These are phyloP conservation scores for Drepanosiphum platanoidis DNA, from an alignment of 2,888 invertebrate species.

Conservation along the genomic window DNA sequence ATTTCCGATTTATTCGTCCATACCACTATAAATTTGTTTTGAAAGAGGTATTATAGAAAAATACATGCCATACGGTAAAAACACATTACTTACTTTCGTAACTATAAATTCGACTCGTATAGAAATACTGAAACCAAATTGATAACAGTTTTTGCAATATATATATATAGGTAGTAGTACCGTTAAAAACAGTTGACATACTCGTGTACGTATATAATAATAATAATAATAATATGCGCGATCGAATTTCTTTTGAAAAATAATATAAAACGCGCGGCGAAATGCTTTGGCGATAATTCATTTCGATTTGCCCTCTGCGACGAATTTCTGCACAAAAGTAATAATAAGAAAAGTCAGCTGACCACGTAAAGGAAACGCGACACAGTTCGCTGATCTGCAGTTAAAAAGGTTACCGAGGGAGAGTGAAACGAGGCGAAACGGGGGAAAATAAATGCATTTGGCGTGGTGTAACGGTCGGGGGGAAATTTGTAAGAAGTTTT, in stretches of 20 bases:
- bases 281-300: slow-evolving; percentile 28
- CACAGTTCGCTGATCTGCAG: slow-evolving; percentile 48
- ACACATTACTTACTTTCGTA: neutral
- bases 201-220: neutral
- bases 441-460: slow-evolving; percentile 43
- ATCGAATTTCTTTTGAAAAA: neutral
- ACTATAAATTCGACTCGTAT: neutral
- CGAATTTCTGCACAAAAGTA: slow-evolving; percentile 42
- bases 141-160: neutral
- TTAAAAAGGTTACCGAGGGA: slow-evolving; percentile 28
- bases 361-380: slow-evolving; percentile 57
- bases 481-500: slow-evolving; percentile 47
- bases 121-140: neutral
- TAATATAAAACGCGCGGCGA: slow-evolving; percentile 6
- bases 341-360: slow-evolving; percentile 54
- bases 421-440: slow-evolving; percentile 23
- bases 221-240: too few relatives aligned
- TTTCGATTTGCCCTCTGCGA: slow-evolving; percentile 22
- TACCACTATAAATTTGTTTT: neutral
- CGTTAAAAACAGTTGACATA: neutral
- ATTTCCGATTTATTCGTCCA: neutral
- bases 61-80: neutral
- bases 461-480: neutral
- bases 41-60: neutral
- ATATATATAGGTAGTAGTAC: neutral